A percentile compares a stretch with the other conserved stretches of the same genome.
phyloP scores from a whole-genome alignment of 1,140 invertebrate species.

The Dreissena polymorpha region DNA sequence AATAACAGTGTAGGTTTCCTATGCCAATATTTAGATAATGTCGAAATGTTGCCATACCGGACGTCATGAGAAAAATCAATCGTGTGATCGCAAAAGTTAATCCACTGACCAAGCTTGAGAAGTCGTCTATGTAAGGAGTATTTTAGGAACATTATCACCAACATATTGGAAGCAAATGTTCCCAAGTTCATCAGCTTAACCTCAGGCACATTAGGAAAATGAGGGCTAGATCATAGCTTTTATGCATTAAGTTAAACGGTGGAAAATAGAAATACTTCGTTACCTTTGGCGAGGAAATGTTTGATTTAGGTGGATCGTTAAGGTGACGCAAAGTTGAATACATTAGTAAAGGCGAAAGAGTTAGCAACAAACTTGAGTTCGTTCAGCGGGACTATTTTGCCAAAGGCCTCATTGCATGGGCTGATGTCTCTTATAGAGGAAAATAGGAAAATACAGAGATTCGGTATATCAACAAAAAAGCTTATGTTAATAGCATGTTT shows the following conservation, averaged over 20 bases:
- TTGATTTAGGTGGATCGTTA: conserved; percentile 11
- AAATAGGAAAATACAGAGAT: not conserved
- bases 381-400: conserved; percentile 2
- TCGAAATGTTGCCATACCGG: no score
- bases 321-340: conserved; percentile 9
- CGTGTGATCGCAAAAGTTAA: no score
- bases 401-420: conserved; percentile 13
- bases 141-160: no score
- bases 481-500: conserved; percentile 1
- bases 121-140: no score
- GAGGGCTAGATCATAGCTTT: conserved; percentile 28
- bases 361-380: not conserved
- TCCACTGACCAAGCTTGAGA: no score
- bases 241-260: conserved; percentile 17
- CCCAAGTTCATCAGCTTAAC: conserved; percentile 36
- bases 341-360: conserved; percentile 1
- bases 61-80: no score
- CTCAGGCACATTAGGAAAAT: conserved; percentile 22
- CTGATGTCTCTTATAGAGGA: no score
- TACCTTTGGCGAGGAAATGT: conserved; percentile 16
- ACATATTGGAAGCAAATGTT: no score
- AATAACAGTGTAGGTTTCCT: no score
- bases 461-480: not conserved
- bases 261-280: conserved; percentile 22
- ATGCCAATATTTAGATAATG: no score